Percentiles rank a stretch among this genome's conserved stretches.
These are phyloP conservation scores for Babylonia areolata DNA, from an alignment of 1,140 invertebrate species.

Conservation along the genomic window DNA sequence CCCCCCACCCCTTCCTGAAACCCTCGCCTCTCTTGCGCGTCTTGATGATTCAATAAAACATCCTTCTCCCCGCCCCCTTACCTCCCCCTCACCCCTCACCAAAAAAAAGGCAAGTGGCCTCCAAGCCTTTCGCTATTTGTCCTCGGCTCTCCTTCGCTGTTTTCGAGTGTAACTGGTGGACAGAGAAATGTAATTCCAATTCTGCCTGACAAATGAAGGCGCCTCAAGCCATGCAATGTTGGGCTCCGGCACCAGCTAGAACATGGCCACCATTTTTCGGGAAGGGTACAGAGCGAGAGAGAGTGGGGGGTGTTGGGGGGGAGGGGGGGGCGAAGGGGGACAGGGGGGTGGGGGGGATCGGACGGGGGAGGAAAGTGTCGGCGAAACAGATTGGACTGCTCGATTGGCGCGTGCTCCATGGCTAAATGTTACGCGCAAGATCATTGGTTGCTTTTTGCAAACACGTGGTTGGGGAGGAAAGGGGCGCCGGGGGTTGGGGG, in stretches of 20 bases:
- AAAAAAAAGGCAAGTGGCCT: not conserved
- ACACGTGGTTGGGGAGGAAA: not conserved
- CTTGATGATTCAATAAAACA: constrained; percentile 28
- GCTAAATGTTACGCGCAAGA: not conserved
- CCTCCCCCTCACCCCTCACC: not conserved
- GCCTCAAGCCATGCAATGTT: not conserved
- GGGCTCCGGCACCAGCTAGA: not conserved
- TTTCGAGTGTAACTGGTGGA: constrained; percentile 30
- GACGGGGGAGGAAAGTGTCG: not conserved
- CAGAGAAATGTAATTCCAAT: constrained; percentile 31
- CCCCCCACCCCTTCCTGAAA: too few species aligned
- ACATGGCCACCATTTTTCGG: too few species aligned
- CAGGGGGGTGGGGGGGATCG: too few species aligned
- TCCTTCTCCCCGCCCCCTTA: not conserved
- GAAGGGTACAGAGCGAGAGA: too few species aligned
- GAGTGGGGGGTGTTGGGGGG: too few species aligned
- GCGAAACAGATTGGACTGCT: constrained; percentile 18
- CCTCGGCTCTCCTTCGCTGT: not conserved
- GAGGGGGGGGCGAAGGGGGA: too few species aligned
- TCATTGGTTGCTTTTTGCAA: not conserved
- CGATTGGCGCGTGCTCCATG: not conserved
- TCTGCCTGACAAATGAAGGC: constrained; percentile 21
- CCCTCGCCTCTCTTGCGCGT: not conserved
- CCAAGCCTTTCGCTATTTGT: constrained; percentile 5
- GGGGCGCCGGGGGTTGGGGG: not conserved